Percentiles rank a stretch among this genome's conserved stretches.
Evolutionary conservation across 2,113 vertebrate genomes (phyloP).

Genomic region (Corynorhinus townsendii): DNA sequence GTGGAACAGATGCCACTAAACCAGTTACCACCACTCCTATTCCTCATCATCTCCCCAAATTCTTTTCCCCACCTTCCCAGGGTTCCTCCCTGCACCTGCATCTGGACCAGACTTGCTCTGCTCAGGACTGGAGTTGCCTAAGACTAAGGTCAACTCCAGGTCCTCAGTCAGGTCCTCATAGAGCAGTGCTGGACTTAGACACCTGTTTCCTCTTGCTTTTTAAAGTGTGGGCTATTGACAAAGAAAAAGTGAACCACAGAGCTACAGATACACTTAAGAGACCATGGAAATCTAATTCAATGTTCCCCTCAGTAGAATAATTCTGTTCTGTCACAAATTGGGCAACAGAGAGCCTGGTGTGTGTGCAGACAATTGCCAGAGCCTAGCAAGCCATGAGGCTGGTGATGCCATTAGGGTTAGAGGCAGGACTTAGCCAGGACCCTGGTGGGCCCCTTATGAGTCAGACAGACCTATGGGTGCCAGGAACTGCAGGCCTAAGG

Average conservation of each 20-base stretch:
- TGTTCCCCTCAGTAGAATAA: not conserved
- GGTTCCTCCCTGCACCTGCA: not conserved
- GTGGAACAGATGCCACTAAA: constrained; percentile 71
- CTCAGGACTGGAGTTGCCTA: not conserved
- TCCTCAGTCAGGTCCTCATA: not conserved
- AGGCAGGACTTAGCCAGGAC: not conserved
- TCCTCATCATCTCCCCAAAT: not conserved
- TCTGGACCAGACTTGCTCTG: not conserved
- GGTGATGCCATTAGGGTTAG: not conserved
- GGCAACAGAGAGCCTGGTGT: not conserved
- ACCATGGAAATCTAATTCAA: not conserved
- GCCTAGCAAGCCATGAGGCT: not conserved
- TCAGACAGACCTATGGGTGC: not conserved
- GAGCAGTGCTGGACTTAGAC: not conserved
- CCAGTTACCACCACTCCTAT: constrained; percentile 48
- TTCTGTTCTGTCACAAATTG: not conserved
- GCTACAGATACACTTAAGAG: constrained; percentile 21
- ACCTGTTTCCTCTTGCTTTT: constrained; percentile 7
- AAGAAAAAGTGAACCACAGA: constrained; percentile 27
- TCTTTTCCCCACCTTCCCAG: not conserved
- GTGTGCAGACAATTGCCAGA: not conserved
- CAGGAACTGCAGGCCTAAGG: not conserved
- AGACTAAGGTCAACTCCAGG: too few relatives aligned
- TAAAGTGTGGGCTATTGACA: constrained; percentile 2
- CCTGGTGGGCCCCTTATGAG: not conserved